Evolutionary conservation across 2,888 invertebrate genomes (phyloP), one percentile per base, ranked within the genome.

Genomic region (Euproctis similis): DNA sequence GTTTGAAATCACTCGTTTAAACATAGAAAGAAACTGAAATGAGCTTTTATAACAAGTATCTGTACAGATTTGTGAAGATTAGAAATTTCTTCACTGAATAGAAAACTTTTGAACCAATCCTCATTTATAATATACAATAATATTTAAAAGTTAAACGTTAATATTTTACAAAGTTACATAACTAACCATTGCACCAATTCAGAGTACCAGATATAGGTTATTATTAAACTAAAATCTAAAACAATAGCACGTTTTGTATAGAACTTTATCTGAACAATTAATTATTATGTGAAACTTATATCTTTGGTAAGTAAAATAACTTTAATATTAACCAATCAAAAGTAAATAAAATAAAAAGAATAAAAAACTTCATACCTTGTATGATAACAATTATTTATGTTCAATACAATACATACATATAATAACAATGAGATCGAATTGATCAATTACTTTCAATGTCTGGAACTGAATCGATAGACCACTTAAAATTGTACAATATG

Each of bases 391-490:
- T 71, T 69, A 67, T 68, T 65, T 71, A 47, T 62, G 59, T 69
- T 59, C 62, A 67, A 70, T 71, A 58, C 65, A 64, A 62, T 70
- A 75, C 64, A 59, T 68, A 72, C 65, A 53, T 54, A 56, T 55
- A 69, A 67, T 77, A 82, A 82, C 80, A 82, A 80, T 82, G 82
- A 84, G 82, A 84, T 82, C 82, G 76, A 69, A 75, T 76, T 71
- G 59, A 70, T 71, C 65, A 67, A 67, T 66, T 51, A 47, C 61
- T 68, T 66, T 65, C 56, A 45, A 50, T 49, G 51, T 59, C 58
- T 65, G 69, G 65, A 71, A 61, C 64, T 71, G 69, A 71, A 71
- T 76, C 73, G 73, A 70, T 74, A 70, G 69, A 65, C 68, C 50
- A 57, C 53, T n/a, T n/a, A n/a, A n/a, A n/a, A n/a, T n/a, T n/a